Evolutionary conservation across 30 jellyfish, hydroid and myxozoan genomes (phyloP).

Genomic region (Hydractinia echinata): DNA sequence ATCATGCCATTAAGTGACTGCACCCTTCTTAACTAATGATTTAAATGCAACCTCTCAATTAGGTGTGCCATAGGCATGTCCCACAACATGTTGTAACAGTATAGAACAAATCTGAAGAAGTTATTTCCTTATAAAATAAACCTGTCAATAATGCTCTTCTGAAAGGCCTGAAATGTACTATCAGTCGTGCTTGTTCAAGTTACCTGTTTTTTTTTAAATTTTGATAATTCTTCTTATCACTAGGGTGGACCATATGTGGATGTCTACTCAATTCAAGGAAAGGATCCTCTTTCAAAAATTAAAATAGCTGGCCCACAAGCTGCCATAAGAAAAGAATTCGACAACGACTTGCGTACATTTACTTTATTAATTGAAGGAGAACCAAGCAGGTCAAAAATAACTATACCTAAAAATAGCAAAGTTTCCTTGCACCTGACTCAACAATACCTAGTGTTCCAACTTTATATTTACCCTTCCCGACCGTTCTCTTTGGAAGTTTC

Average conservation of each 20-base stretch:
- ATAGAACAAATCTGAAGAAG: no score
- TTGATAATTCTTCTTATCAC: not conserved
- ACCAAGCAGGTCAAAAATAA: constrained; percentile 57
- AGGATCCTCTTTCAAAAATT: constrained; percentile 63
- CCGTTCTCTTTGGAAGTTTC: constrained; percentile 62
- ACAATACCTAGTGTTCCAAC: constrained; percentile 59
- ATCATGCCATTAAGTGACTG: no score
- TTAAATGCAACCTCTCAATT: no score
- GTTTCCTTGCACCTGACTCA: constrained; percentile 54
- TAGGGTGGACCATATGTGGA: constrained; percentile 88
- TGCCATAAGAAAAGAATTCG: constrained; percentile 62
- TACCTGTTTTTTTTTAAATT: no score
- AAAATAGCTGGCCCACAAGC: constrained; percentile 46
- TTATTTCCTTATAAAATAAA: no score
- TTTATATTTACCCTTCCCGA: constrained; percentile 47
- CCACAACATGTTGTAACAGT: no score
- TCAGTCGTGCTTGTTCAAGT: no score
- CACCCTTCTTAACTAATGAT: no score
- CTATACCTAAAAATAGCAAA: constrained; percentile 72
- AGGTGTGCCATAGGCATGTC: no score
- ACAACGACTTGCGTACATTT: constrained; percentile 55
- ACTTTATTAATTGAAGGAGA: constrained; percentile 73
- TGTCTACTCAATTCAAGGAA: constrained; percentile 62
- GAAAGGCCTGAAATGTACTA: no score
- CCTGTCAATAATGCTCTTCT: no score